Evolutionary conservation across 1,140 invertebrate genomes (phyloP).

Genomic region (Drosophila bifasciata): DNA sequence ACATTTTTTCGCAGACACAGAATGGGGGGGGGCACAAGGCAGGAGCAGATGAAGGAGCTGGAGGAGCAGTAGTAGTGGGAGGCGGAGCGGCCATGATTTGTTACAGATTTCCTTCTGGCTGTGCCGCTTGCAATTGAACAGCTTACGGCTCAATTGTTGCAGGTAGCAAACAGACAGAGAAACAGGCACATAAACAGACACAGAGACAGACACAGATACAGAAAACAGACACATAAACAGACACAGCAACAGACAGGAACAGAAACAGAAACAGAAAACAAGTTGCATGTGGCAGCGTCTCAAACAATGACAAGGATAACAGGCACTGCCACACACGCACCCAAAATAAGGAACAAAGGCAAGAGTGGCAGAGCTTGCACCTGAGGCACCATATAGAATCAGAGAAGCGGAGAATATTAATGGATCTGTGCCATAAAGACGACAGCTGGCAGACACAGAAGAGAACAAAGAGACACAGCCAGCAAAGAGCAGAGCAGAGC

Average conservation of each 20-base stretch:
- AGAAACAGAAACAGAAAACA: conserved; percentile 6
- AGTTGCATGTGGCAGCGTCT: conserved; percentile 55
- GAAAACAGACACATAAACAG: conserved; percentile 4
- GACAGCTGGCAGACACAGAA: conserved; percentile 75
- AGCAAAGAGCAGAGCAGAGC: too few species aligned
- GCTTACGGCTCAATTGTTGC: conserved; percentile 62
- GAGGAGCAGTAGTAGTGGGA: too few species aligned
- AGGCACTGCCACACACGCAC: neutral
- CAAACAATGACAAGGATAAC: conserved; percentile 52
- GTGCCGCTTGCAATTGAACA: conserved; percentile 47
- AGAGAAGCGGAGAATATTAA: conserved; percentile 61
- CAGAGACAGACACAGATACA: neutral
- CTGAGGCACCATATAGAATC: conserved; percentile 55
- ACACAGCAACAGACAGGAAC: neutral
- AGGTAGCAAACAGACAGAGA: conserved; percentile 16
- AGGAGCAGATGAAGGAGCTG: too few species aligned
- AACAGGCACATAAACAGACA: conserved; percentile 1
- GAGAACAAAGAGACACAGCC: conserved; percentile 37
- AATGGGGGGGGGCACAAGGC: neutral
- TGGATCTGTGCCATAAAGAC: conserved; percentile 76
- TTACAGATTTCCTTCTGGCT: conserved; percentile 55
- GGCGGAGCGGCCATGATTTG: conserved; percentile 58
- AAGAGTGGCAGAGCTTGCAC: conserved; percentile 47
- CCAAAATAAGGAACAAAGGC: conserved; percentile 7
- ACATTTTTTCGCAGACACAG: conserved; percentile 44